Base-by-base conservation (phyloP, 2,797 vertebrate genomes). In the Acanthopagrus latus region DNA sequence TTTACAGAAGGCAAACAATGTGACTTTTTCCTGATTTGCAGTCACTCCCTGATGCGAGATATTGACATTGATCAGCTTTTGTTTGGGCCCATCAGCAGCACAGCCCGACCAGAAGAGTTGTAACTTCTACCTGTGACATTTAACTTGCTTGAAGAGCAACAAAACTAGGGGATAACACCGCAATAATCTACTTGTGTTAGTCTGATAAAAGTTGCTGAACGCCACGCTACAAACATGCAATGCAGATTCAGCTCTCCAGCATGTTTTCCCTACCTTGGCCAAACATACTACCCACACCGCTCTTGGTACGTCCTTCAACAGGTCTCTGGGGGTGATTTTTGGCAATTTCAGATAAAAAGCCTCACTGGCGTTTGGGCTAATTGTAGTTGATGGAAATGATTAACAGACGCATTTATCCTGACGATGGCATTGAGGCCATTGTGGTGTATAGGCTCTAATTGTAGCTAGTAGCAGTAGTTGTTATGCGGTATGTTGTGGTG, bases 401-500 rank as follows among this genome's bases (percentile, higher is more conserved):
- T 91, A 91, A 87, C 76, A 80, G 89, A 87, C 76, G 55, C 84
- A 77, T 90, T 89, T 83, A 78, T 89, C 86, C 84, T 75, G 46
- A 51, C 82, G 83, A 86, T 82, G 82, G 86, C 76, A 80, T 73
- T 75, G 86, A 75, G 90, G 88, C 86, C 71, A 43, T 79, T 85
- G 91, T 81, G 89, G 92, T 59, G 75, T 81, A 86, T 86, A 59
- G 71, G 83, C 84, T 83, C 89, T 93, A 93, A 93, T 92, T 91
- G 91, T 90, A 89, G 91, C 92, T 87, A 84, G 87, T 90, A 93
- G 91, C 88, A 88, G 89, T 69, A 90, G 88, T 89, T 88, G 90
- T 91, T 89, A 92, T 91, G 89, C 27, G 86, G 90, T 88, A 81
- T 89, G 88, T 91, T 90, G 87, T 88, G 84, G 90, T 85, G 82